Conservation (phyloP, 1,140 invertebrate species). For the Hyles euphorbiae region DNA sequence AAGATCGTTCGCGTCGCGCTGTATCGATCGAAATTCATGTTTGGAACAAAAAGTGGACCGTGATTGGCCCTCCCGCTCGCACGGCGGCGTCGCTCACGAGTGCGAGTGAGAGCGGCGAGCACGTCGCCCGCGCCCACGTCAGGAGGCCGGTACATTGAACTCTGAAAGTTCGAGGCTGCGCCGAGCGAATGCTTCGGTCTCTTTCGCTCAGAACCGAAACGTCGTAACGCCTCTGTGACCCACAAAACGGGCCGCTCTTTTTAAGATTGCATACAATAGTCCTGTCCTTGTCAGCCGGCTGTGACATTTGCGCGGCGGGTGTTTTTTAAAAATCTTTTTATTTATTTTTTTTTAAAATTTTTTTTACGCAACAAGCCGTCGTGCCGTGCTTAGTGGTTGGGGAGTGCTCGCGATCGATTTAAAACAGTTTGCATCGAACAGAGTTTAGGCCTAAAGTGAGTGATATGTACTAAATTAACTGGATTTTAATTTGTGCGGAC, state of each 20-base stretch:
- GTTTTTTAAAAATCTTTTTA: conserved; percentile 14
- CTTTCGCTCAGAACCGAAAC: conserved; percentile 10
- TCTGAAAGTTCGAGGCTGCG: conserved; percentile 7
- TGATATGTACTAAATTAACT: too few species aligned
- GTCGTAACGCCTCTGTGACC: conserved; percentile 14
- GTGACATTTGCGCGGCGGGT: conserved; percentile 4
- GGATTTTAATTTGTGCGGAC: too few species aligned
- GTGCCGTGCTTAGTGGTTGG: too few species aligned
- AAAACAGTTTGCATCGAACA: too few species aligned
- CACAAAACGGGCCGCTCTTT: conserved; percentile 8
- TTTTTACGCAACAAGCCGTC: too few species aligned
- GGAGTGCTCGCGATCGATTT: too few species aligned
- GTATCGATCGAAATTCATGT: conserved; percentile 66
- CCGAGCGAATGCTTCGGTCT: conserved; percentile 9
- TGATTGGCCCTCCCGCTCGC: conserved; percentile 33
- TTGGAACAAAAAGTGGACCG: conserved; percentile 59
- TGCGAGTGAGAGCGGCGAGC: conserved; percentile 5
- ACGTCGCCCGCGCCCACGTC: conserved; percentile 20
- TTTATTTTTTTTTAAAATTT: background rate
- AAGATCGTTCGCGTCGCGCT: conserved; percentile 42
- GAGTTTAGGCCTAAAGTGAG: too few species aligned
- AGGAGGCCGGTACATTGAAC: conserved; percentile 28
- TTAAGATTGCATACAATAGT: conserved; percentile 8
- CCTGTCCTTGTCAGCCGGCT: conserved; percentile 7
- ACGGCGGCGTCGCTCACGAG: background rate